Evolutionary conservation across 35 echinoderm and acorn worm genomes (phyloP), one percentile per base, ranked within the genome.

Genomic region (Patiria miniata): DNA sequence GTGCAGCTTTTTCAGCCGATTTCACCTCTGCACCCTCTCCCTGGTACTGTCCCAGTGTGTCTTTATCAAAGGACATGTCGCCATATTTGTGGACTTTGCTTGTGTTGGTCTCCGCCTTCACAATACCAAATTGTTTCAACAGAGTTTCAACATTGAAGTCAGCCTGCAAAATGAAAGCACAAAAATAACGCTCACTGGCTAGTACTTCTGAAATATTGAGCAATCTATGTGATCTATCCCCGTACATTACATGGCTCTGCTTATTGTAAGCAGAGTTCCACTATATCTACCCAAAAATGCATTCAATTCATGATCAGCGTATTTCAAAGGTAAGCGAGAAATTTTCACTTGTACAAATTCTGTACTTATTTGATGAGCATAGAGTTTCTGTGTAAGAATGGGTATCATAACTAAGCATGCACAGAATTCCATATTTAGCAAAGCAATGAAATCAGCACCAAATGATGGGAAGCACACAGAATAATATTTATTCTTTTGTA

Each of bases 1-100:
- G 38, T 19, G 51, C 78, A 81, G 36, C n/a, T n/a, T 81, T 81
- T 1, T 22, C n/a, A n/a, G n/a, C 36, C 51, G 26, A 26, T 19
- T 37, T 40, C 23, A 30, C 2, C 28, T 73, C 3, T 73, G 65
- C 14, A 10, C 76, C 57, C 10, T 82, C 44, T 21, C 85, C 87
- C 44, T 97, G 95, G 80, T 90, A 97, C 79, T 90, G 33, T n/a
- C 59, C 79, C 29, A 97, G 22, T 4, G 23, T 34, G 42, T 90
- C 90, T 16, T 51, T 83, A 36, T 73, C 78, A 36, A 97, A 89
- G 7, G 84, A 79, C 59, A 89, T 86, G 57, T 98, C 78, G 40
- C 96, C 96, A 77, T 91, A 98, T 77, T 98, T 89, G 34, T 65
- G 51, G 16, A 91, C 89, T 39, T 98, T 92, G 58, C 96, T 98